Evolutionary conservation across 2,113 vertebrate genomes (phyloP).

Genomic region (Centropus bengalensis): DNA sequence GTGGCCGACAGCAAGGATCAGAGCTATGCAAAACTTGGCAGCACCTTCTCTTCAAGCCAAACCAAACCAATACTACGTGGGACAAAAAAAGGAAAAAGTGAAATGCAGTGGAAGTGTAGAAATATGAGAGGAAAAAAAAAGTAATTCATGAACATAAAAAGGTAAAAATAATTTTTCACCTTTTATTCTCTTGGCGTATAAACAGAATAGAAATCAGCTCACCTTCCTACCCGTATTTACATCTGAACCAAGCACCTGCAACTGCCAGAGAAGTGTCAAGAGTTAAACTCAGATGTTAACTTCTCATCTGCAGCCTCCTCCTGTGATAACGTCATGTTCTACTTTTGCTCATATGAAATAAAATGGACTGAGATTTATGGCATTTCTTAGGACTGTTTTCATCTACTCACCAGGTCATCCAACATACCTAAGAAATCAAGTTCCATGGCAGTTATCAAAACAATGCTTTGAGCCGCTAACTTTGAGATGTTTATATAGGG

Average conservation of each 20-base stretch:
- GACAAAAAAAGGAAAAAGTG: neutral
- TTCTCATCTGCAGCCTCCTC: neutral
- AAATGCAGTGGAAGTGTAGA: neutral
- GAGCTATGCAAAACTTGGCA: neutral
- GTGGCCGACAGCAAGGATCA: neutral
- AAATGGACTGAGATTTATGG: slow-evolving; percentile 18
- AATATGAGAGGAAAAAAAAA: neutral
- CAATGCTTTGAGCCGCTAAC: neutral
- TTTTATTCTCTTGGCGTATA: neutral
- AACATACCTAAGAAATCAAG: slow-evolving; percentile 47
- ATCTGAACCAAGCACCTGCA: neutral
- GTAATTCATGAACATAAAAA: neutral
- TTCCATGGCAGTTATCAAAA: slow-evolving; percentile 18
- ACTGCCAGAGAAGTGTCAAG: neutral
- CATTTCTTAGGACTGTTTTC: slow-evolving; percentile 17
- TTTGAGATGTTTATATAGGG: slow-evolving; percentile 14
- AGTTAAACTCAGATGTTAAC: neutral
- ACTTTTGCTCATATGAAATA: slow-evolving; percentile 13
- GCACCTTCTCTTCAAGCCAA: neutral
- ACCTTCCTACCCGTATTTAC: neutral
- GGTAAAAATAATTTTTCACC: neutral
- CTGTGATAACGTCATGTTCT: neutral
- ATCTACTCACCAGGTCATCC: neutral
- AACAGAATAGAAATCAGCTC: neutral
- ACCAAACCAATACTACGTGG: neutral